Evolutionary conservation across 1,140 invertebrate species (phyloP), one percentile per base, ranked within the genome.

Genomic region (Pararge aegeria): DNA sequence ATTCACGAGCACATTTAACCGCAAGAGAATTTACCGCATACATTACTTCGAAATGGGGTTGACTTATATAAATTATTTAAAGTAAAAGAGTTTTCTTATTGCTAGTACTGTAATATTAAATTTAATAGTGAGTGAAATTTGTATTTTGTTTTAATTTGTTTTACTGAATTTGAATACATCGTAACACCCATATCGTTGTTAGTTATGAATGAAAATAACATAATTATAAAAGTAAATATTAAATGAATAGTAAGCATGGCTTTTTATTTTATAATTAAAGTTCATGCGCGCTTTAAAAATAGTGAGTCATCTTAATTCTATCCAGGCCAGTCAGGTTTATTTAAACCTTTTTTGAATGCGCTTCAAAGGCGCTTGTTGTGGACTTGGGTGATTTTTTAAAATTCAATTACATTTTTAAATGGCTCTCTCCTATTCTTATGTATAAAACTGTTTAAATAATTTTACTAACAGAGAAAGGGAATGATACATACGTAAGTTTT

Each of bases 191-290:
- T 89, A 89, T 89, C 87, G 87, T 89, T 89, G 87, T 89, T 89
- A 89, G 87, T 89, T 87, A 89, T 89, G 87, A 89, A 87, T 87
- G 86, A 87, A 88, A 87, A 87, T 89, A 89, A 89, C 87, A 86
- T 88, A 88, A 89, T 89, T 89, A 89, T 89, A 89, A 89, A 87
- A 89, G 87, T 89, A 89, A 89, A 89, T 89, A 89, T 89, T 87
- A 87, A 89, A 87, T 89, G 83, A 89, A 84, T 89, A 89, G 86
- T 87, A 85, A 68, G 67, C 70, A 75, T 86, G 80, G 74, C 68
- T 78, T 89, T 89, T 80, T 81, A 82, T 87, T 89, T 61, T 52
- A 48, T 16, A 18, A n/a, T 61, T 24, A 52, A 24, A 21, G 13
- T 40, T 42, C n/a, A n/a, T n/a, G n/a, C n/a, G n/a, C n/a, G n/a